Percentiles rank a stretch among this genome's conserved stretches.
These are phyloP conservation scores for Mirza zaza DNA, from an alignment of 2,113 vertebrate genomes.

Conservation along the genomic window DNA sequence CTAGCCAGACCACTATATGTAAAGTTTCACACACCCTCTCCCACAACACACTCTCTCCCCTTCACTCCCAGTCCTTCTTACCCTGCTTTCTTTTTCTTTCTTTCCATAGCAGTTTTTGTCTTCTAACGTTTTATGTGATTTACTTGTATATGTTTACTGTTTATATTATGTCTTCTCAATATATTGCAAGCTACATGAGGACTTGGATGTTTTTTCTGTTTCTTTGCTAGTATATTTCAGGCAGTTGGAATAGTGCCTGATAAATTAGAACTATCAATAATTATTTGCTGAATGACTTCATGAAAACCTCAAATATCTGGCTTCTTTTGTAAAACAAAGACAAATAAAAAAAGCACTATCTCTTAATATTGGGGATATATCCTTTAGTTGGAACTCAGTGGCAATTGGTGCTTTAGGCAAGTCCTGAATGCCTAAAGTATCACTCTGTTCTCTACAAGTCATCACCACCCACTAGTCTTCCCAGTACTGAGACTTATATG, in stretches of 20 bases:
- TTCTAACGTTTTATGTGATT: background rate
- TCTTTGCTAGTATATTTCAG: background rate
- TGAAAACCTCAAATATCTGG: background rate
- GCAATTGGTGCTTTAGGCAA: background rate
- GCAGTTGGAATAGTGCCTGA: background rate
- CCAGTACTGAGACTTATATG: background rate
- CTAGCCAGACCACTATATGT: background rate
- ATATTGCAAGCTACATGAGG: background rate
- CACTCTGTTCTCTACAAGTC: background rate
- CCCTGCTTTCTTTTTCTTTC: background rate
- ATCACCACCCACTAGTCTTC: background rate
- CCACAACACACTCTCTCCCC: accelerated
- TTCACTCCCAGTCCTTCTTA: background rate
- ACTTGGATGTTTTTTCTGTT: background rate
- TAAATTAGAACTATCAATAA: background rate
- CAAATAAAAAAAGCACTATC: background rate
- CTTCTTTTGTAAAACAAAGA: background rate
- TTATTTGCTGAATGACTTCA: background rate
- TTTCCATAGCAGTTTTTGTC: background rate
- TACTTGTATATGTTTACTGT: background rate
- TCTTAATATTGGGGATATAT: background rate
- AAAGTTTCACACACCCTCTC: background rate
- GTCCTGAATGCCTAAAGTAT: background rate
- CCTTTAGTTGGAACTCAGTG: background rate
- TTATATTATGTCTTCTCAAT: background rate